phyloP scores from a whole-genome alignment of 2,888 invertebrate species.

The Galerucella nymphaeae region DNA sequence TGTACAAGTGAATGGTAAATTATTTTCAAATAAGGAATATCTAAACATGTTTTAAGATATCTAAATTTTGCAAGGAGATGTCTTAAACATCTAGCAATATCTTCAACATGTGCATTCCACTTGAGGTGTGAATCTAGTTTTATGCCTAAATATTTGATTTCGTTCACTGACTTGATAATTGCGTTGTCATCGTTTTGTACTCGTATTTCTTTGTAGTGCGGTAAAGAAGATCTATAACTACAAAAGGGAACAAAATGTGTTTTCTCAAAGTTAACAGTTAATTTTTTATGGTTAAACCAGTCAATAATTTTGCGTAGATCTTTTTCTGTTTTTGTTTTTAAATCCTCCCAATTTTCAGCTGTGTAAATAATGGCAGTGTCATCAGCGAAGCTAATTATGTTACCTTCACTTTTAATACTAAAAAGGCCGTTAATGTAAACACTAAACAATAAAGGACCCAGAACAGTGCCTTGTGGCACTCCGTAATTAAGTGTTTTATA shows the following conservation, averaged over 20 bases:
- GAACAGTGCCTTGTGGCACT: too few relatives aligned
- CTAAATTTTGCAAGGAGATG: too few relatives aligned
- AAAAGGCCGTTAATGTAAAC: slow-evolving; percentile 17
- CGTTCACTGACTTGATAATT: neutral
- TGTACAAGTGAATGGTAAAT: too few relatives aligned
- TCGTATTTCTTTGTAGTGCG: neutral
- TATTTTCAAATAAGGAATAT: too few relatives aligned
- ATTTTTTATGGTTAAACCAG: slow-evolving; percentile 6
- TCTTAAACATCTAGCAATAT: too few relatives aligned
- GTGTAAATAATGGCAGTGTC: slow-evolving; percentile 20
- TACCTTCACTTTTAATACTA: neutral
- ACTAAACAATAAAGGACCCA: slow-evolving; percentile 4
- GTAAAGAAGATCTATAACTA: slow-evolving; percentile 8
- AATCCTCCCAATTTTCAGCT: slow-evolving; percentile 13
- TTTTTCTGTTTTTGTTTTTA: slow-evolving; percentile 15
- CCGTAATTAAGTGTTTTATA: too few relatives aligned
- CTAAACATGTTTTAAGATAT: too few relatives aligned
- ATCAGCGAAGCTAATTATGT: slow-evolving; percentile 20
- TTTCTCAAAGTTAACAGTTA: too few relatives aligned
- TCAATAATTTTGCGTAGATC: slow-evolving; percentile 1
- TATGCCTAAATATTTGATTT: slow-evolving; percentile 20
- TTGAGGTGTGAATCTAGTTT: slow-evolving; percentile 16
- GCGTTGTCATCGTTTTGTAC: neutral
- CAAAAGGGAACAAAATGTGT: neutral
- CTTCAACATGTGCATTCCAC: slow-evolving; percentile 1